Evolutionary conservation across 1,140 invertebrate species (phyloP), one percentile per base, ranked within the genome.

Genomic region (Nasonia longicornis): DNA sequence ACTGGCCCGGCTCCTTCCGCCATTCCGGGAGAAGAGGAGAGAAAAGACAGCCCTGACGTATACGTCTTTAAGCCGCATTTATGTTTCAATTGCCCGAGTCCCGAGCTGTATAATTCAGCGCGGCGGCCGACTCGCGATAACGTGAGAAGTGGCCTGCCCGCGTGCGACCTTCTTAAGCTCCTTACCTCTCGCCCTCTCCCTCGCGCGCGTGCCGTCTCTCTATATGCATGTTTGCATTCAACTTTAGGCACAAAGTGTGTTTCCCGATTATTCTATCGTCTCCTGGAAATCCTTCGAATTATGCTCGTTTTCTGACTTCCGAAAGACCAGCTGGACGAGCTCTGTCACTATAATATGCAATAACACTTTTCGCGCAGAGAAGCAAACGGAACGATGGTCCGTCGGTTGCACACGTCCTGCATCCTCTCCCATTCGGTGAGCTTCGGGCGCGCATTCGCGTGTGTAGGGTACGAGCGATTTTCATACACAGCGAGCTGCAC

Each of bases 71-170:
- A 64, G 35, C 69, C 58, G 20, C 63, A 74, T 73, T 74, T 48
- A 67, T 74, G 79, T 67, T 80, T 80, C 71, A 74, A 74, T 80
- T 74, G 71, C 35, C 71, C 16, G 12, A n/a, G 14, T n/a, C 11
- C 14, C 63, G n/a, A 58, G 48, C 31, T 35, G 70, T 42, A 79
- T 79, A 79, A 79, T 63, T 72, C 29, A 75, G 16, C 70, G 14
- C 16, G 63, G 4, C 70, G 14, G 52, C 4, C 38, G 0, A 16
- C 52, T 58, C 20, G 42, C 71, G 72, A 72, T 72, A 72, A 72
- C 20, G 70, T 26, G 70, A 45, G 52, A 58, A 38, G 52, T 58
- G 52, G 16, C 16, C 22, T 0, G 64, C 64, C 20, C 1, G 8
- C n/a, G 12, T 26, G 14, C 71, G 71, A 73, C 71, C 71, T 42